These are phyloP conservation scores for Leucoraja erinaceus DNA, from an alignment of 2,113 vertebrate genomes.

Conservation along the genomic window DNA sequence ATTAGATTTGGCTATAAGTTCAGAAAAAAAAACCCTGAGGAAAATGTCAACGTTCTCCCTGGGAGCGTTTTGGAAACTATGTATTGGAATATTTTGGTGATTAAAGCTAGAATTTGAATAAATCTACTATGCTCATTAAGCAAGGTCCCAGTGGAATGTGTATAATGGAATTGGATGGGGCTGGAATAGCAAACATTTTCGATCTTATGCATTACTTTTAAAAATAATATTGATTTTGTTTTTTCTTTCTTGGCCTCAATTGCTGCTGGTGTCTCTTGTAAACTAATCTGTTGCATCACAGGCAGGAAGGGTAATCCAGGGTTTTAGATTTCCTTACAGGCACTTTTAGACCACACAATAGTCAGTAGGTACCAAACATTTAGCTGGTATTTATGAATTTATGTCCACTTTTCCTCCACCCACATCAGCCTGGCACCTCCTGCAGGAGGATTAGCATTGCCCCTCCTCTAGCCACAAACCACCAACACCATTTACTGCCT, in stretches of 20 bases:
- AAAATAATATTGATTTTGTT: neutral
- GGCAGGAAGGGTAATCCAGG: neutral
- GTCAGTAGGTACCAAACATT: too few species aligned
- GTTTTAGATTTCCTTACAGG: neutral
- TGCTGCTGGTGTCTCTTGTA: neutral
- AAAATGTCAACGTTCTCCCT: conserved; percentile 13
- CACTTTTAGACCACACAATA: neutral
- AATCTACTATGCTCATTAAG: neutral
- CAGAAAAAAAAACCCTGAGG: conserved; percentile 4
- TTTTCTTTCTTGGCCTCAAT: neutral
- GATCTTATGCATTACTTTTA: neutral
- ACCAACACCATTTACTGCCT: neutral
- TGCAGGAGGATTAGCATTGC: neutral
- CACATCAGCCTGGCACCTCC: neutral
- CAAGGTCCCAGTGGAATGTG: neutral
- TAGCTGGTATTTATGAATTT: neutral
- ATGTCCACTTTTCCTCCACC: neutral
- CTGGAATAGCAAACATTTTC: neutral
- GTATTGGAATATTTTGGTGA: neutral
- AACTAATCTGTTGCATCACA: neutral
- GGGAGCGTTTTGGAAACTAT: neutral
- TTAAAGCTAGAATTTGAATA: conserved; percentile 3
- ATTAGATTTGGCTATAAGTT: conserved; percentile 28
- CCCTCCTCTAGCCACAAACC: neutral
- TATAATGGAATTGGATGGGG: neutral